Percentiles rank a stretch among this genome's conserved stretches.
These are phyloP conservation scores for Apamea anceps DNA, from an alignment of 2,888 invertebrate species.

Conservation along the genomic window DNA sequence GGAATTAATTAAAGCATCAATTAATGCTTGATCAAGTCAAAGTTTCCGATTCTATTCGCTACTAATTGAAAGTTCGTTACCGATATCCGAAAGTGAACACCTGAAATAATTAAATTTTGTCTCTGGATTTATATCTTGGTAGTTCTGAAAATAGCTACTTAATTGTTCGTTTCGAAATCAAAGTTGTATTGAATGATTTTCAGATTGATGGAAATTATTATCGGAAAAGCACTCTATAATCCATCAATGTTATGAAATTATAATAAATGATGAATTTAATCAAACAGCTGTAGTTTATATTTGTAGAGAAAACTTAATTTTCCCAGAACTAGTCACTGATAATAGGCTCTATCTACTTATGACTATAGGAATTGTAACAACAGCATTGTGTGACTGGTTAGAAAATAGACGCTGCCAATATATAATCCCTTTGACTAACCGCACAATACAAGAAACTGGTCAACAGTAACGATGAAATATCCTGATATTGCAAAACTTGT, in stretches of 20 bases:
- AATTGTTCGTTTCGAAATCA: neutral
- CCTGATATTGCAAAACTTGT: conserved; percentile 4
- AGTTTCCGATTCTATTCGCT: conserved; percentile 42
- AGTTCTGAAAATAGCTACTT: conserved; percentile 2
- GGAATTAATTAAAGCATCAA: conserved; percentile 53
- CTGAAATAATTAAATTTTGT: conserved; percentile 38
- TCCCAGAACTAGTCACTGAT: conserved; percentile 1
- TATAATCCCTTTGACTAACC: conserved; percentile 1
- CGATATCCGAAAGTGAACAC: conserved; percentile 33
- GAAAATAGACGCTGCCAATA: neutral
- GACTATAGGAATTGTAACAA: neutral
- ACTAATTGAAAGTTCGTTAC: conserved; percentile 54
- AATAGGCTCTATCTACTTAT: neutral
- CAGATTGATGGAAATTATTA: neutral
- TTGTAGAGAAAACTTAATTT: neutral
- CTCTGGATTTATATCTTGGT: conserved; percentile 12
- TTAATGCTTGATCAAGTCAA: conserved; percentile 36
- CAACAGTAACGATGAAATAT: conserved; percentile 1
- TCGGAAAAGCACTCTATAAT: neutral
- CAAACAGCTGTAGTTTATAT: neutral
- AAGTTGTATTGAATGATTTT: neutral
- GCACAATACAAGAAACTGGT: neutral
- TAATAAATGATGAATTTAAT: neutral
- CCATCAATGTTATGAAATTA: neutral
- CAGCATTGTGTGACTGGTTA: neutral